phyloP scores from a whole-genome alignment of 2,888 invertebrate genomes.

The Apamea monoglypha region DNA sequence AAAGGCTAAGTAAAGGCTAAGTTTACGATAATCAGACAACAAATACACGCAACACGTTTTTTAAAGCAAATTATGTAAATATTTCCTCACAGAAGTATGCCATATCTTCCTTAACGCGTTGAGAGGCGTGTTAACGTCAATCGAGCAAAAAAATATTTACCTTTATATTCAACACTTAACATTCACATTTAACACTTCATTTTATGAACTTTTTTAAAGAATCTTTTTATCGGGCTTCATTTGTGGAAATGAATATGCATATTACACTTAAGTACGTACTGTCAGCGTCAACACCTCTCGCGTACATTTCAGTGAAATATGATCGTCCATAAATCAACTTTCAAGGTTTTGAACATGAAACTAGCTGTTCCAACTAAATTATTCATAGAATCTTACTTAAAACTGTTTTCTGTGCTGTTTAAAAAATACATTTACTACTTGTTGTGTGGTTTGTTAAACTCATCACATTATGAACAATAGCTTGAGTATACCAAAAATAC shows the following conservation, averaged over 20 bases:
- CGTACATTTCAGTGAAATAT: conserved; percentile 20
- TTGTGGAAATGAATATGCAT: conserved; percentile 61
- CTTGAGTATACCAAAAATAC: background rate
- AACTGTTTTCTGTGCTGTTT: conserved; percentile 22
- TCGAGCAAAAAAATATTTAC: conserved; percentile 59
- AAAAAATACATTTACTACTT: conserved; percentile 8
- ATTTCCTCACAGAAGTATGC: conserved; percentile 51
- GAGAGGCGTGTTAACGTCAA: conserved; percentile 57
- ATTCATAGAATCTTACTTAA: conserved; percentile 35
- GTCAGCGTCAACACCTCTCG: conserved; percentile 22
- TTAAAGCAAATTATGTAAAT: conserved; percentile 58
- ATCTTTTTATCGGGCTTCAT: conserved; percentile 69
- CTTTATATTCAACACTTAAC: conserved; percentile 64
- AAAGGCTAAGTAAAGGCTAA: conserved; percentile 30
- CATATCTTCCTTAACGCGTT: conserved; percentile 53
- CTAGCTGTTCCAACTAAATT: conserved; percentile 23
- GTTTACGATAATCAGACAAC: conserved; percentile 41
- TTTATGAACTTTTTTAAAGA: conserved; percentile 73
- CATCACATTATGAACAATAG: conserved; percentile 1
- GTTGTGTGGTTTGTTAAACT: conserved; percentile 5
- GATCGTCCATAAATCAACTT: conserved; percentile 24
- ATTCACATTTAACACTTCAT: conserved; percentile 71
- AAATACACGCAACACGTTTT: conserved; percentile 47
- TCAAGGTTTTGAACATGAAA: conserved; percentile 26
- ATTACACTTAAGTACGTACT: conserved; percentile 19